These are phyloP conservation scores for Drosophila asahinai DNA, from an alignment of 1,140 invertebrate species.

Conservation along the genomic window DNA sequence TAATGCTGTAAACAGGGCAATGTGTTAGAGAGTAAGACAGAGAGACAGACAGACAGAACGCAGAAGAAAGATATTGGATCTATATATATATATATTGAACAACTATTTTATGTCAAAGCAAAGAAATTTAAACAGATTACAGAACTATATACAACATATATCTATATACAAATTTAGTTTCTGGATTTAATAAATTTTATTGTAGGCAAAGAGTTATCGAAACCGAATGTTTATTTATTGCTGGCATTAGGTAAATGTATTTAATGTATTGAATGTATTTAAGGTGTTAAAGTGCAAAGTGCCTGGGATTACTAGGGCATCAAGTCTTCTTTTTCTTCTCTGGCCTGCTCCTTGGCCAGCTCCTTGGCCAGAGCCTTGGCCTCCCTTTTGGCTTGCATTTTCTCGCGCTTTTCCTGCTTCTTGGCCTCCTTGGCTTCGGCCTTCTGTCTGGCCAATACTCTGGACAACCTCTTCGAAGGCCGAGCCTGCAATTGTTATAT, in stretches of 20 bases:
- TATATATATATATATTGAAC: conserved; percentile 39
- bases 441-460: conserved; percentile 4
- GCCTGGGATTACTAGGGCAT: neutral
- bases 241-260: neutral
- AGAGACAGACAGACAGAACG: conserved; percentile 44
- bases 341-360: conserved; percentile 4
- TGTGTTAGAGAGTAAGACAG: conserved; percentile 58
- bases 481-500: neutral
- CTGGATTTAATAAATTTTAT: conserved; percentile 82
- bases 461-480: conserved; percentile 17
- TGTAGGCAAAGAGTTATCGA: conserved; percentile 65
- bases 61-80: conserved; percentile 46
- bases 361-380: neutral
- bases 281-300: neutral
- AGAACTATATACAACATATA: conserved; percentile 73
- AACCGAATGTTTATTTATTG: conserved; percentile 3
- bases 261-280: neutral
- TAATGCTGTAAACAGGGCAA: conserved; percentile 68
- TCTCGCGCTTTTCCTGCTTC: neutral
- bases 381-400: neutral
- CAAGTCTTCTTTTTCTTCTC: neutral
- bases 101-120: conserved; percentile 69
- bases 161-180: conserved; percentile 82
- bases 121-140: conserved; percentile 55
- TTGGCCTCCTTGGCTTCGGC: conserved; percentile 5